These are phyloP conservation scores for Tapirus terrestris DNA, from an alignment of 2,113 vertebrate genomes.

Conservation along the genomic window DNA sequence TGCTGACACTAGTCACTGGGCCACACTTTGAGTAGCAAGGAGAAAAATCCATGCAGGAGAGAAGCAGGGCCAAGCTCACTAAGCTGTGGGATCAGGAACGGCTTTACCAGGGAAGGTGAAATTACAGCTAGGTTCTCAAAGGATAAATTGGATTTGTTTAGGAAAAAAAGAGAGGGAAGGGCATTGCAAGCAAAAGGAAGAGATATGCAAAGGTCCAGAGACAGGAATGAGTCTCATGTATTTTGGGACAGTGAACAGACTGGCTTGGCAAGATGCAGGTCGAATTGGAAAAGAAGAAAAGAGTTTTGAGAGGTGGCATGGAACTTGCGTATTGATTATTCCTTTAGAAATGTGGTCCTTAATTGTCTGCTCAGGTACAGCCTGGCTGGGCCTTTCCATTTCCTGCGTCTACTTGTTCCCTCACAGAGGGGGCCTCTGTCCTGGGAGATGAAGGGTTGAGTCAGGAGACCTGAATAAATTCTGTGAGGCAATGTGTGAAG, in stretches of 20 bases:
- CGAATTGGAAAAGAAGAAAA: neutral
- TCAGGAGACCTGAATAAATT: neutral
- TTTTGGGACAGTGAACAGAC: neutral
- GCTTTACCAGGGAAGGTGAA: neutral
- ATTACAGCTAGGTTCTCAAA: neutral
- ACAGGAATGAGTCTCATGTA: neutral
- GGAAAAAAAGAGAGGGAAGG: neutral
- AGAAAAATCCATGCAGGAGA: neutral
- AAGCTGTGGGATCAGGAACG: neutral
- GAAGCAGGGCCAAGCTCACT: neutral
- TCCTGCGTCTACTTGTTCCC: neutral
- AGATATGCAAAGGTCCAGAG: neutral
- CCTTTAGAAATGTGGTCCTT: neutral
- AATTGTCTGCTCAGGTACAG: neutral
- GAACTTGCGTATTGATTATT: neutral
- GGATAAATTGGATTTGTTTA: neutral
- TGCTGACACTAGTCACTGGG: neutral
- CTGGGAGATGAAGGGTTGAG: neutral
- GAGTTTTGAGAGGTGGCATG: neutral
- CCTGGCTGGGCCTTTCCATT: neutral
- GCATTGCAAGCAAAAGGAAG: neutral
- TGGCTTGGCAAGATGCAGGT: neutral
- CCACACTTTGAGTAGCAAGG: neutral
- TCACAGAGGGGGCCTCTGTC: neutral
- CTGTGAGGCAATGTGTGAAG: neutral